A percentile compares a stretch with the other conserved stretches of the same genome.
These are phyloP conservation scores for Papilio elwesi DNA, from an alignment of 2,888 invertebrate genomes.

Conservation along the genomic window DNA sequence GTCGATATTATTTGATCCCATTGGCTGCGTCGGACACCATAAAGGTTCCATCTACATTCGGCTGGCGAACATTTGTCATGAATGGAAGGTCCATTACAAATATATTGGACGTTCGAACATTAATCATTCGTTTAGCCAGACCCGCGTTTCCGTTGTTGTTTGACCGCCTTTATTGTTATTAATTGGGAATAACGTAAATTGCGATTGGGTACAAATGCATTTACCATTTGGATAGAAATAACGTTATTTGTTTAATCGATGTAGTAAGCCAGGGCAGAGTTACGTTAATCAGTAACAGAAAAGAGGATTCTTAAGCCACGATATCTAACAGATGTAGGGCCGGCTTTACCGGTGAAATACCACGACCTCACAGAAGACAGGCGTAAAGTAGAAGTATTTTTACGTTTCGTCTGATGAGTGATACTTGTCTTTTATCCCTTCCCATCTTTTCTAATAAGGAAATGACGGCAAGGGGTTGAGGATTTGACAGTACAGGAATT, in stretches of 20 bases:
- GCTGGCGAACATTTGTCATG: conserved; percentile 36
- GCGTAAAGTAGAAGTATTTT: too few relatives aligned
- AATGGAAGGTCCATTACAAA: conserved; percentile 41
- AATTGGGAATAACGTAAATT: conserved; percentile 37
- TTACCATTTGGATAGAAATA: conserved; percentile 20
- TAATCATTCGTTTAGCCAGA: conserved; percentile 40
- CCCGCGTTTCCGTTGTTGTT: conserved; percentile 37
- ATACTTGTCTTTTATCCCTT: too few relatives aligned
- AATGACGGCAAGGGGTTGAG: too few relatives aligned
- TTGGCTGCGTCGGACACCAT: conserved; percentile 24
- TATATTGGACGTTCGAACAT: conserved; percentile 40
- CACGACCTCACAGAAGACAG: too few relatives aligned
- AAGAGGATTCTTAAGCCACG: too few relatives aligned
- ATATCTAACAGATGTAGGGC: too few relatives aligned
- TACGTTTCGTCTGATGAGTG: too few relatives aligned
- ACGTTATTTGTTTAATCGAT: neutral
- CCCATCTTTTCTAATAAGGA: too few relatives aligned
- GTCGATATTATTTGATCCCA: conserved; percentile 32
- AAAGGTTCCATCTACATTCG: conserved; percentile 28
- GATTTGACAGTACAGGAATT: too few relatives aligned
- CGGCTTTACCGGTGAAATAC: too few relatives aligned
- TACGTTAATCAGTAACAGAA: neutral
- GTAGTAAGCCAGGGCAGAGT: neutral
- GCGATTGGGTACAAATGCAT: conserved; percentile 23
- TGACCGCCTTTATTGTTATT: conserved; percentile 40